Evolutionary conservation across 2,113 vertebrate genomes (phyloP).

Genomic region (Microcebus tavaratra): DNA sequence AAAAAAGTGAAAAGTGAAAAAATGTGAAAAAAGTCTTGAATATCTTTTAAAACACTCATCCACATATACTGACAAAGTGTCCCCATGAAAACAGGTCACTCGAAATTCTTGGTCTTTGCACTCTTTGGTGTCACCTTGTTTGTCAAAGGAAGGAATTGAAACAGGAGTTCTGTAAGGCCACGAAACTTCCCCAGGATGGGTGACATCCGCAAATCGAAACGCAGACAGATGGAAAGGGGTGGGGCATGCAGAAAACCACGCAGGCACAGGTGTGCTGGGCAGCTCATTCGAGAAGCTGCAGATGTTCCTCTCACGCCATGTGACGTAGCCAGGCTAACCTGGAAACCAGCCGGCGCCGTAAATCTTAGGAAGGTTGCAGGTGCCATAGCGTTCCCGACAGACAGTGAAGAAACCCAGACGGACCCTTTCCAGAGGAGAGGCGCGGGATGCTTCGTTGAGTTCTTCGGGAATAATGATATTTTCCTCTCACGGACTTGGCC

Average conservation of each 20-base stretch:
- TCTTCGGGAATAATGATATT: background rate
- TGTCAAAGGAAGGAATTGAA: background rate
- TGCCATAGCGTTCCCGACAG: background rate
- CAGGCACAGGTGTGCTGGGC: accelerated
- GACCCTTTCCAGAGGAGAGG: background rate
- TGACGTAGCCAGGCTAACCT: accelerated
- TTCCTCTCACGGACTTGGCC: background rate
- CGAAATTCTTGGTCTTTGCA: background rate
- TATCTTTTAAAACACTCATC: background rate
- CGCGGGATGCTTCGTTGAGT: too few species aligned
- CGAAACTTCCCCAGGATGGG: background rate
- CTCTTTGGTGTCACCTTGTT: background rate
- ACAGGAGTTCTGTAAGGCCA: background rate
- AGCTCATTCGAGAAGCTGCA: accelerated
- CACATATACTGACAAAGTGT: background rate
- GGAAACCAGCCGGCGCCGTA: background rate
- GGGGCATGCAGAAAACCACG: background rate
- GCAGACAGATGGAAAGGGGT: background rate
- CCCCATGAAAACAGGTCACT: background rate
- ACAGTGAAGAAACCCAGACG: background rate
- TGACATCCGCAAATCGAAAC: background rate
- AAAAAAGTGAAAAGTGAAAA: too few species aligned
- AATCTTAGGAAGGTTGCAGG: background rate
- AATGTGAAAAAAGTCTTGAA: background rate
- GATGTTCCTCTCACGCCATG: background rate